Conservation (phyloP, 2,113 vertebrate species). For the Myotis brandtii region DNA sequence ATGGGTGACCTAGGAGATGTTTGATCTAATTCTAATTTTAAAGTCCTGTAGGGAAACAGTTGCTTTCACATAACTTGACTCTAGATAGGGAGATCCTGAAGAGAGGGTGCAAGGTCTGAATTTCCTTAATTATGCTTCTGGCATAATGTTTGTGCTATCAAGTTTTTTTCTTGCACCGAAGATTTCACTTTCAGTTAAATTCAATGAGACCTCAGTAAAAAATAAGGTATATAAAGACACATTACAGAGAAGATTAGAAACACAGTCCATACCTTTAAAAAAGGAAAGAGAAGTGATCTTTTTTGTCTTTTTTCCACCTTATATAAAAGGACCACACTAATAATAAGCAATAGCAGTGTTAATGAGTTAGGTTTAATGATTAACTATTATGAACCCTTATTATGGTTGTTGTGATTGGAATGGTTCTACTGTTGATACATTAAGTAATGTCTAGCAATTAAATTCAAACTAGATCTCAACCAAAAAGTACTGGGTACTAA, state of each 20-base stretch:
- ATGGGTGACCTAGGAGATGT: background rate
- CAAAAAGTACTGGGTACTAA: background rate
- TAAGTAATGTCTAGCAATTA: slow-evolving; percentile 40
- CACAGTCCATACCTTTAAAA: background rate
- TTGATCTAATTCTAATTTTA: background rate
- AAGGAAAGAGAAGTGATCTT: background rate
- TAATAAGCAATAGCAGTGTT: background rate
- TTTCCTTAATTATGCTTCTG: background rate
- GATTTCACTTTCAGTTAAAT: slow-evolving; percentile 28
- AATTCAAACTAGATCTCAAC: slow-evolving; percentile 3
- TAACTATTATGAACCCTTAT: background rate
- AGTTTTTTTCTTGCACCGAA: slow-evolving; percentile 16
- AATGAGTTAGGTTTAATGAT: background rate
- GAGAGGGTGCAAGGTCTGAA: background rate
- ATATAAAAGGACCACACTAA: background rate
- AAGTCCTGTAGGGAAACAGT: background rate
- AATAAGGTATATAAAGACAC: background rate
- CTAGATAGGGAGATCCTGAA: background rate
- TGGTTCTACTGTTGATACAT: background rate
- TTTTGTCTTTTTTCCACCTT: background rate
- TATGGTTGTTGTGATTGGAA: background rate
- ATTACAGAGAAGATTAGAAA: background rate
- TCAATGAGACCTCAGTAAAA: background rate
- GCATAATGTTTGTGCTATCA: background rate
- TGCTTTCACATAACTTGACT: background rate